These are phyloP conservation scores for Drusus annulatus DNA, from an alignment of 1,140 invertebrate species.

Conservation along the genomic window DNA sequence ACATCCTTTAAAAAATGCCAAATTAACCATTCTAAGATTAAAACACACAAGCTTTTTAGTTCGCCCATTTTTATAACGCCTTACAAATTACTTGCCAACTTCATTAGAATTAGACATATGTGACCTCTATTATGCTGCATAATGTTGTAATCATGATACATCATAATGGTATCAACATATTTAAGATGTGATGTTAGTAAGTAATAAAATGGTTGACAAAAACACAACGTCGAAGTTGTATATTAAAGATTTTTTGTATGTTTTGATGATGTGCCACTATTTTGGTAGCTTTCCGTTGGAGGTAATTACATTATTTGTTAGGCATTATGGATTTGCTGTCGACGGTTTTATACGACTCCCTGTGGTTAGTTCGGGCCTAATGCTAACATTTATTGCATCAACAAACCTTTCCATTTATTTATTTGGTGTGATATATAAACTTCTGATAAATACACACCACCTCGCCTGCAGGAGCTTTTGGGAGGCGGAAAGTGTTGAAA, in stretches of 20 bases:
- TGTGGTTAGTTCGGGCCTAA: conserved; percentile 27
- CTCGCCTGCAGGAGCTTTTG: background rate
- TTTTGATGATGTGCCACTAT: background rate
- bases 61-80: background rate
- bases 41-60: too few relatives aligned
- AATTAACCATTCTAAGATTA: background rate
- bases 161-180: too few relatives aligned
- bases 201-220: background rate
- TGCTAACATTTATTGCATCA: conserved; percentile 30
- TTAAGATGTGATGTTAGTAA: background rate
- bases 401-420: conserved; percentile 36
- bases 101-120: background rate
- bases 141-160: too few relatives aligned
- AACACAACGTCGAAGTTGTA: background rate
- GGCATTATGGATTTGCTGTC: conserved; percentile 18
- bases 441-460: conserved; percentile 2
- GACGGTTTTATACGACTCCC: conserved; percentile 39
- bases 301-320: background rate
- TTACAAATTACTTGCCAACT: background rate
- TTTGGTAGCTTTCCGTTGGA: too few relatives aligned
- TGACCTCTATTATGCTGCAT: background rate
- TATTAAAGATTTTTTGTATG: background rate
- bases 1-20: background rate
- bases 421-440: conserved; percentile 35
- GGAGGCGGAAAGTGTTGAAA: too few relatives aligned